phyloP scores from a whole-genome alignment of 2,888 invertebrate genomes.

The Chrysolina haemoptera region DNA sequence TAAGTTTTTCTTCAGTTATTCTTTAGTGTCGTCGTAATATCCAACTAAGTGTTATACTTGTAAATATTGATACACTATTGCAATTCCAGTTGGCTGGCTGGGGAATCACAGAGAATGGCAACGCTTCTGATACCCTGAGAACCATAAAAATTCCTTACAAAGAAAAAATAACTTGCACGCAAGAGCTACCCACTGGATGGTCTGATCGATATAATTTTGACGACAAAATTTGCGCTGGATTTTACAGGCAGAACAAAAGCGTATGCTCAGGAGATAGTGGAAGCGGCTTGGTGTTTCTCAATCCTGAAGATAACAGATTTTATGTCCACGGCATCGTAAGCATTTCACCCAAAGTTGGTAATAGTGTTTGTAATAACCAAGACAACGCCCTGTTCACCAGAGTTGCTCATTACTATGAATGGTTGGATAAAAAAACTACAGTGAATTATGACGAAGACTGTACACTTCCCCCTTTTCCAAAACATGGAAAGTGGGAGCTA shows the following conservation, averaged over 20 bases:
- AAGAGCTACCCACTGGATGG: constrained; percentile 39
- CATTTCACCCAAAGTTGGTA: constrained; percentile 23
- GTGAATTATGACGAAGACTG: constrained; percentile 40
- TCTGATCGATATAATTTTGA: constrained; percentile 40
- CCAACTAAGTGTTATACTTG: too few relatives aligned
- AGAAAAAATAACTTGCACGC: constrained; percentile 37
- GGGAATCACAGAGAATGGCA: constrained; percentile 38
- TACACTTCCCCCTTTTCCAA: constrained; percentile 36
- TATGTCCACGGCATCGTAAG: constrained; percentile 46
- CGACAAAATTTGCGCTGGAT: constrained; percentile 48
- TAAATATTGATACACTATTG: background rate
- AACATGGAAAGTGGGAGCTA: constrained; percentile 37
- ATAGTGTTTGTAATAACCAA: constrained; percentile 32
- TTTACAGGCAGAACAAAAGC: constrained; percentile 35
- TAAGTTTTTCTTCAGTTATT: too few relatives aligned
- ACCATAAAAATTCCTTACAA: constrained; percentile 44
- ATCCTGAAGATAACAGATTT: constrained; percentile 41
- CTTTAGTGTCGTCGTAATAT: too few relatives aligned
- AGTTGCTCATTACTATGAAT: constrained; percentile 44
- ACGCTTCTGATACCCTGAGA: constrained; percentile 37
- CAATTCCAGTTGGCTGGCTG: constrained; percentile 42
- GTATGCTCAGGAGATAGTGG: constrained; percentile 46
- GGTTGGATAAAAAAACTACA: constrained; percentile 33
- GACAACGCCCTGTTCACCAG: constrained; percentile 46
- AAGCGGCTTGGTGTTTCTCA: constrained; percentile 40